A percentile compares a stretch with the other conserved stretches of the same genome.
Evolutionary conservation across 2,797 vertebrate genomes (phyloP).

Genomic region (Pteropus rufus): DNA sequence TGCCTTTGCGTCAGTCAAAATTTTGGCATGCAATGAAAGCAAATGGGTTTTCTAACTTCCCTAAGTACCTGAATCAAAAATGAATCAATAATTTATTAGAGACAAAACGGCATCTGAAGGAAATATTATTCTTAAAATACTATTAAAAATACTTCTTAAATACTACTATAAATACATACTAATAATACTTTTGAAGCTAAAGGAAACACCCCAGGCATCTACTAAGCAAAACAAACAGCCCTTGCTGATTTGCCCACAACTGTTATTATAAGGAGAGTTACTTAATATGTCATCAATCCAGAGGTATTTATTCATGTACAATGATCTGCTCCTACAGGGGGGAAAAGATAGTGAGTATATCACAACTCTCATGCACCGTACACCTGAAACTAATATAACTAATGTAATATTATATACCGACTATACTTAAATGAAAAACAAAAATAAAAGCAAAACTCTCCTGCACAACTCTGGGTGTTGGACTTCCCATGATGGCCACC

Average conservation of each 20-base stretch:
- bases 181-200: background rate
- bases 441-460: background rate
- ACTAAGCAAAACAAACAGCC: background rate
- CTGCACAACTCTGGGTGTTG: background rate
- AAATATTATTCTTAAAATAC: background rate
- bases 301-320: background rate
- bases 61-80: background rate
- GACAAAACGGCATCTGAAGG: background rate
- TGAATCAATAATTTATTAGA: background rate
- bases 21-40: background rate
- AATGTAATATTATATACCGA: no score
- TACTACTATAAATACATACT: background rate
- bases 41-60: background rate
- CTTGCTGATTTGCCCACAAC: background rate
- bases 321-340: background rate
- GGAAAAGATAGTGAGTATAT: background rate
- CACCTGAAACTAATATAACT: no score
- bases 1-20: background rate
- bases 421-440: background rate
- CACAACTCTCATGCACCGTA: background rate
- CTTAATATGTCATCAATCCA: background rate
- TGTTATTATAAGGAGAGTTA: background rate
- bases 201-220: background rate
- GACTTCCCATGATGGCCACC: background rate
- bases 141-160: background rate